These are phyloP conservation scores for Beaufortia kweichowensis DNA, from an alignment of 2,113 vertebrate genomes.

Conservation along the genomic window DNA sequence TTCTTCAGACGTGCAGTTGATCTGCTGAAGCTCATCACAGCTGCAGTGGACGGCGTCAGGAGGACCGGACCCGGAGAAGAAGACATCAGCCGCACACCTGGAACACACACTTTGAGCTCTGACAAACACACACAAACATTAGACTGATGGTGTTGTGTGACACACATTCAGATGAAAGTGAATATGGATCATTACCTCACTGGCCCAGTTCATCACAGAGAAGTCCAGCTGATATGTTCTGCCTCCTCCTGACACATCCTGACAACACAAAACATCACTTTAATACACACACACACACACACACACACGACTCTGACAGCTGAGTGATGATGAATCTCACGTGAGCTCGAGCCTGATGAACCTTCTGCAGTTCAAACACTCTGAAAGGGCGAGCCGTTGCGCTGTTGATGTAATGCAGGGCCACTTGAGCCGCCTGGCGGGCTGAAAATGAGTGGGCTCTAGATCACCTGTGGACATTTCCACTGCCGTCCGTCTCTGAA, in stretches of 20 bases:
- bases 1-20: constrained; percentile 74
- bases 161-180: neutral
- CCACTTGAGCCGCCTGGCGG: constrained; percentile 74
- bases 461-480: constrained; percentile 75
- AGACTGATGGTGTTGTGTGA: no score
- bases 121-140: neutral
- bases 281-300: no score
- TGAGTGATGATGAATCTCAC: constrained; percentile 64
- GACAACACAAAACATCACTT: constrained; percentile 32
- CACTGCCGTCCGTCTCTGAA: constrained; percentile 16
- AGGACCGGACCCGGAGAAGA: constrained; percentile 72
- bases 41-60: constrained; percentile 78
- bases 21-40: constrained; percentile 70
- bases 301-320: no score
- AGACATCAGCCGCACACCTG: constrained; percentile 80
- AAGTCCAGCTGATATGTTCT: constrained; percentile 83
- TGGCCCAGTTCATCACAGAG: constrained; percentile 75
- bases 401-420: constrained; percentile 76
- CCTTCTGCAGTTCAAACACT: constrained; percentile 60
- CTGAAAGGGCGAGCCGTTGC: constrained; percentile 77
- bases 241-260: constrained; percentile 77
- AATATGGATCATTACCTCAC: constrained; percentile 73
- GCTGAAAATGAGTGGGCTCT: constrained; percentile 71
- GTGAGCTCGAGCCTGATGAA: constrained; percentile 73
- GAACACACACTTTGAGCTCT: constrained; percentile 39